Evolutionary conservation across 1,140 invertebrate genomes (phyloP), one percentile per base, ranked within the genome.

Genomic region (Galleria mellonella): DNA sequence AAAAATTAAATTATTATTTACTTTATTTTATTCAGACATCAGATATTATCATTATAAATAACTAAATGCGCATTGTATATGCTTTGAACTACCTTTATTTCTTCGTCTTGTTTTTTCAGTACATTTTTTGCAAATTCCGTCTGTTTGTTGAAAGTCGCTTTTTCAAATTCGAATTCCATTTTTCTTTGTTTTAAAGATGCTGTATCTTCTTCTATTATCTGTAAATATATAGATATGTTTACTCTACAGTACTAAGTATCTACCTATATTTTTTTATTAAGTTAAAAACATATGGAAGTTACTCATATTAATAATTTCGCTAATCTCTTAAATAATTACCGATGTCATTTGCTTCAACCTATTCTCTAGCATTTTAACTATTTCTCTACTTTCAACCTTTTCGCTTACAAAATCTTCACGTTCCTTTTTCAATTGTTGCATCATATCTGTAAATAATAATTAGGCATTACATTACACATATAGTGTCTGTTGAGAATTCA

Each of bases 121-220:
- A 83, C 45, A 47, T 72, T 85, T 38, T 85, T 85, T 5, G 82
- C 82, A 51, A 82, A 78, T 54, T 87, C 83, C 0, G 78, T 85
- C 61, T 86, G 81, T 47, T 83, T 83, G 50, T 55, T 75, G 29
- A 85, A 81, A 3, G 72, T 81, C 8, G 83, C 77, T 32, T 79
- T 86, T 51, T 86, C 85, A 43, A 82, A 81, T 55, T 86, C 81
- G 56, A 87, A 81, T 42, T 86, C 81, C 75, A 83, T 77, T 62
- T 64, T 77, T 54, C 79, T 85, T 43, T 86, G 73, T 48, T 78
- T 83, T 3, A 87, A 47, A 10, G 52, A 40, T 9, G 59, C 44
- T 15, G 75, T 66, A 53, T 86, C 82, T 58, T 86, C 85, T 56
- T 86, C 82, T 12, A 87, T 72, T 62, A 73, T 72, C 85, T 87